Percentiles rank a stretch among this genome's conserved stretches.
These are phyloP conservation scores for Sinocyclocheilus grahami DNA, from an alignment of 2,113 vertebrate genomes.

Conservation along the genomic window DNA sequence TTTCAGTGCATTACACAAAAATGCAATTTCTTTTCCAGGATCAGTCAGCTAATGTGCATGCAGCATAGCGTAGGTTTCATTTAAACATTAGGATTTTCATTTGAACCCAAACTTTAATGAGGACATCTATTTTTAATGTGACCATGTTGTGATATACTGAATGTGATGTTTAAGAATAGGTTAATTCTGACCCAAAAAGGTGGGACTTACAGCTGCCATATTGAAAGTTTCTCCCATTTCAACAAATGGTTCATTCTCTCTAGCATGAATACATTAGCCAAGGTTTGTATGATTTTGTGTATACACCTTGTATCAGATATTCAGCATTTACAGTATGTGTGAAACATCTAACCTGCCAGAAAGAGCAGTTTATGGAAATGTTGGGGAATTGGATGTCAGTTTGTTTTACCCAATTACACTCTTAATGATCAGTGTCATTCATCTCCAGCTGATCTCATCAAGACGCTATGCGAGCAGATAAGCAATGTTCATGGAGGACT, in stretches of 20 bases:
- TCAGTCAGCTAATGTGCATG: not conserved
- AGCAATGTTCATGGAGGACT: not conserved
- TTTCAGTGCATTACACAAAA: not conserved
- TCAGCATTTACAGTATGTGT: not conserved
- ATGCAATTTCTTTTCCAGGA: not conserved
- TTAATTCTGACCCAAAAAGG: not conserved
- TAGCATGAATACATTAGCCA: not conserved
- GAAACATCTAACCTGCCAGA: not conserved
- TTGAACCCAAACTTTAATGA: not conserved
- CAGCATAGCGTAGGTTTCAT: not conserved
- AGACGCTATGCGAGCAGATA: not conserved
- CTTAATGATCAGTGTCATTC: constrained; percentile 15
- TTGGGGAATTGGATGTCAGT: not conserved
- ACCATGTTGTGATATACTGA: not conserved
- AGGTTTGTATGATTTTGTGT: not conserved
- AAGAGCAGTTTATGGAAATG: not conserved
- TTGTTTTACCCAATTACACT: constrained; percentile 24
- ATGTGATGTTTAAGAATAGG: not conserved
- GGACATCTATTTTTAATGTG: not conserved
- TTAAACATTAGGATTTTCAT: not conserved
- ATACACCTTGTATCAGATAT: not conserved
- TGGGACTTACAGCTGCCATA: not conserved
- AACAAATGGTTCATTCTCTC: not conserved
- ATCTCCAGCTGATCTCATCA: constrained; percentile 35
- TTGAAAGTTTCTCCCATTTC: not conserved